A percentile compares a stretch with the other conserved stretches of the same genome.
phyloP scores from a whole-genome alignment of 1,140 invertebrate species.

The Neodiprion fabricii region DNA sequence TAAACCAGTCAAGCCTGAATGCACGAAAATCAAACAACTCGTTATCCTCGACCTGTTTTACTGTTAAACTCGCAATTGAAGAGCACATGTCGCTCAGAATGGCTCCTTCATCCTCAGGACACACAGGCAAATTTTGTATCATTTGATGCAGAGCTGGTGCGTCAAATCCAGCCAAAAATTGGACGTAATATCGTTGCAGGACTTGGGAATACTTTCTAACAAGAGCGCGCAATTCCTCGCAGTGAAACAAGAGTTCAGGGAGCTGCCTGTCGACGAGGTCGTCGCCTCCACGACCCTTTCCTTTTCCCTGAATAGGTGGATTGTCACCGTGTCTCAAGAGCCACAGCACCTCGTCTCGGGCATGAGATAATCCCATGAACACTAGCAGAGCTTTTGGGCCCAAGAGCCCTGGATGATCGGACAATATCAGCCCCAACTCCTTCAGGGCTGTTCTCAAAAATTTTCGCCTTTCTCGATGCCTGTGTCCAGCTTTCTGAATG shows the following conservation, averaged over 20 bases:
- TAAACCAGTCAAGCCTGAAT: conserved; percentile 95
- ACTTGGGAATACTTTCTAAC: conserved; percentile 96
- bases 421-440: conserved; percentile 93
- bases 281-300: conserved; percentile 85
- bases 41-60: conserved; percentile 97
- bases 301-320: conserved; percentile 83
- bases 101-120: conserved; percentile 93
- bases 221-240: conserved; percentile 94
- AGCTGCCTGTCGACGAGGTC: conserved; percentile 93
- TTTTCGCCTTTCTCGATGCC: conserved; percentile 94
- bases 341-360: conserved; percentile 97
- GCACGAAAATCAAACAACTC: conserved; percentile 96
- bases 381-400: conserved; percentile 97
- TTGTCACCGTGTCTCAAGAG: conserved; percentile 95
- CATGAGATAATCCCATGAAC: conserved; percentile 94
- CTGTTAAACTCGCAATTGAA: conserved; percentile 83
- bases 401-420: conserved; percentile 96
- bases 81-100: conserved; percentile 94
- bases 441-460: conserved; percentile 95
- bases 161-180: conserved; percentile 96
- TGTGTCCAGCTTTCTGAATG: conserved; percentile 85
- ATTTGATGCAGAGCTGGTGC: conserved; percentile 90
- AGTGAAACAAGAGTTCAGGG: conserved; percentile 97
- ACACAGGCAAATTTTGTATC: conserved; percentile 85
- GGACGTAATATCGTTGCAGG: conserved; percentile 97